A percentile compares a stretch with the other conserved stretches of the same genome.
These are phyloP conservation scores for Cydia splendana DNA, from an alignment of 1,140 invertebrate genomes.

Conservation along the genomic window DNA sequence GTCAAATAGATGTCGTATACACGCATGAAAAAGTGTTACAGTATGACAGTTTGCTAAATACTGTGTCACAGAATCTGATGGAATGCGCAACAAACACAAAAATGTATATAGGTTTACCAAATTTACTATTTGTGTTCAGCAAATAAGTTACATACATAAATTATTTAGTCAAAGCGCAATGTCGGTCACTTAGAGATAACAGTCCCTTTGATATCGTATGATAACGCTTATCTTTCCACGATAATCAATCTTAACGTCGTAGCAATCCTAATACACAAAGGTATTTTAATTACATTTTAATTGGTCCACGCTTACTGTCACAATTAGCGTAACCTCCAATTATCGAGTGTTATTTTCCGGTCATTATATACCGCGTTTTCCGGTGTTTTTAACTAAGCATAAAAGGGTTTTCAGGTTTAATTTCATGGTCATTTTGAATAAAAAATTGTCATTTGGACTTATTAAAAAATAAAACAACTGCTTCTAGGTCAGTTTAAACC, in stretches of 20 bases:
- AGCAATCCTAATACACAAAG: not conserved
- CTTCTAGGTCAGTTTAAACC: too few species aligned
- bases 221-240: constrained; percentile 10
- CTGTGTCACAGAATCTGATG: too few species aligned
- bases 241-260: not conserved
- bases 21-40: too few species aligned
- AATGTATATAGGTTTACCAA: too few species aligned
- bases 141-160: too few species aligned
- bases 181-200: constrained; percentile 8
- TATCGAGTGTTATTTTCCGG: constrained; percentile 12
- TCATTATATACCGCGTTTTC: not conserved
- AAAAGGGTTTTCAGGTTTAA: not conserved
- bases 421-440: not conserved
- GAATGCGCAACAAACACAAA: too few species aligned
- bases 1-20: too few species aligned
- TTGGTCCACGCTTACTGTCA: not conserved
- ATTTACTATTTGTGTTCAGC: too few species aligned
- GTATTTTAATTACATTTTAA: constrained; percentile 22
- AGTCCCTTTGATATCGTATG: not conserved
- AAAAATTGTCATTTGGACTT: not conserved
- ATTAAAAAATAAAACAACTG: too few species aligned
- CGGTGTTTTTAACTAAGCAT: not conserved
- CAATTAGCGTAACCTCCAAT: not conserved
- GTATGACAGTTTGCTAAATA: too few species aligned
- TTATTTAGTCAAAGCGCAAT: not conserved